These are phyloP conservation scores for Phainopepla nitens DNA, from an alignment of 2,113 vertebrate genomes.

Conservation along the genomic window DNA sequence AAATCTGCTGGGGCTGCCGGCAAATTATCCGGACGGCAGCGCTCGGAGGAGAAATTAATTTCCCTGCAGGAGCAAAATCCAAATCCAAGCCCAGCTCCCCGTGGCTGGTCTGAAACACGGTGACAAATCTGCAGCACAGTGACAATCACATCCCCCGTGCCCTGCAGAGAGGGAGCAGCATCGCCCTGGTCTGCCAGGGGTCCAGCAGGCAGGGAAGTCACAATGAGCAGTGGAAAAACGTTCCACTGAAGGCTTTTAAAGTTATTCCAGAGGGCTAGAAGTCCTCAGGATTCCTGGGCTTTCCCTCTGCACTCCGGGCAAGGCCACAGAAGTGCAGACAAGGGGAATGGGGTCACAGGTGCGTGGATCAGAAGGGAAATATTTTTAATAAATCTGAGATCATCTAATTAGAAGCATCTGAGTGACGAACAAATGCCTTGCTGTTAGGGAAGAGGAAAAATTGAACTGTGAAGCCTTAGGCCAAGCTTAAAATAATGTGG, in stretches of 20 bases:
- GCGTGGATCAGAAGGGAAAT: background rate
- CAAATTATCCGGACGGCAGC: background rate
- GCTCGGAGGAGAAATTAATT: slow-evolving; percentile 36
- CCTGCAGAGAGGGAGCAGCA: background rate
- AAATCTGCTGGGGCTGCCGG: background rate
- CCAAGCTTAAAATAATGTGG: background rate
- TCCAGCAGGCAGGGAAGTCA: background rate
- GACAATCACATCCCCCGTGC: background rate
- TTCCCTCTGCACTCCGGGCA: background rate
- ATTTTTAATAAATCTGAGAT: background rate
- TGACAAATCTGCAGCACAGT: fast-evolving
- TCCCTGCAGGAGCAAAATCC: slow-evolving; percentile 15
- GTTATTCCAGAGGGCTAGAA: background rate
- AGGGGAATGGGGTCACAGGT: background rate
- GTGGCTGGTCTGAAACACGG: fast-evolving
- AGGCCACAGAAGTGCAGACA: background rate
- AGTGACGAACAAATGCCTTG: background rate
- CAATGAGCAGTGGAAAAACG: background rate
- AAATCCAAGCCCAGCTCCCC: background rate
- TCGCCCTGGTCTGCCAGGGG: background rate
- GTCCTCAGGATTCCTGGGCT: background rate
- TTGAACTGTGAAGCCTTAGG: background rate
- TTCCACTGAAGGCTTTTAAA: background rate
- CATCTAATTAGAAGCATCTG: background rate
- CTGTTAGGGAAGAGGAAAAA: background rate